A percentile compares a stretch with the other conserved stretches of the same genome.
Conservation (phyloP, 1,140 invertebrate genomes). For the Trichonephila clavipes region DNA sequence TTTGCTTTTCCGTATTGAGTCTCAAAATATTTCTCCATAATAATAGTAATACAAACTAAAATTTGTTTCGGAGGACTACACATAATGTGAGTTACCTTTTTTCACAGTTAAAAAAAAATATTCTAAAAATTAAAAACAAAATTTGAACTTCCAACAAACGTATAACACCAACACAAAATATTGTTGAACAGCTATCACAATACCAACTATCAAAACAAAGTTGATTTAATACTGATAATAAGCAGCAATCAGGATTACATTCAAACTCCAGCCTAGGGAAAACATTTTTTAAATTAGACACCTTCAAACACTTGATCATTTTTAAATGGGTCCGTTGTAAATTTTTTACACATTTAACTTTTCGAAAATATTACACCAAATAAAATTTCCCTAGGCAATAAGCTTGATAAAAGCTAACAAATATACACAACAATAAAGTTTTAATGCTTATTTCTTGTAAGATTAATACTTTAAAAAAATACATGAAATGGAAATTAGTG, state of each 20-base stretch:
- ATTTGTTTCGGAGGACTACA: background rate
- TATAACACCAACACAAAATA: background rate
- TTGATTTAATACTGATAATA: background rate
- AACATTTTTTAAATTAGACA: no score
- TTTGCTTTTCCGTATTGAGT: background rate
- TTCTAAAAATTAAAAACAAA: background rate
- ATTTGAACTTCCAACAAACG: background rate
- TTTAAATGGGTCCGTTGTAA: no score
- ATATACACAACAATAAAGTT: no score
- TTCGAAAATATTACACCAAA: no score
- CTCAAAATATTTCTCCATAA: background rate
- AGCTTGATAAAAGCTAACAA: no score
- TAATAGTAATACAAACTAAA: background rate
- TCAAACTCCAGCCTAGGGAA: no score
- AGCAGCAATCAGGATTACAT: background rate
- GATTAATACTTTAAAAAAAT: no score
- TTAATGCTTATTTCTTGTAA: no score
- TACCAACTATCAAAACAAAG: background rate
- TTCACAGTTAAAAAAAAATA: background rate
- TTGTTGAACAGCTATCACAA: background rate
- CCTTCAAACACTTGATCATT: no score
- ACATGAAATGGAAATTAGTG: no score
- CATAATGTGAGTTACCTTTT: background rate
- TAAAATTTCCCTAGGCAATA: no score
- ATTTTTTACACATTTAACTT: no score